phyloP scores from a whole-genome alignment of 2,113 vertebrate species.

The Daubentonia madagascariensis region DNA sequence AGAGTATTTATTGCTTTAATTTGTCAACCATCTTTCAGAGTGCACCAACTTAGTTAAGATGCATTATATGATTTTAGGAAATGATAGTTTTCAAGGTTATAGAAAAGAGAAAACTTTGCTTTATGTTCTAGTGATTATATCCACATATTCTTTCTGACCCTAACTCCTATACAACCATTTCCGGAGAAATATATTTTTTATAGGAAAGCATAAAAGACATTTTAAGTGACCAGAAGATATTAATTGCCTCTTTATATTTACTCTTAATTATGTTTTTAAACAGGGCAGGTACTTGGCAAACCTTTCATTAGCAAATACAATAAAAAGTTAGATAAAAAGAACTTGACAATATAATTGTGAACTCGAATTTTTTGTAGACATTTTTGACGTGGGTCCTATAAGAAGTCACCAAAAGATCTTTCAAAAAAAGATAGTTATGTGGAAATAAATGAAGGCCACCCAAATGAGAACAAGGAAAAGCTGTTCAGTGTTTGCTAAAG shows the following conservation, averaged over 20 bases:
- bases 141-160: neutral
- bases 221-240: constrained; percentile 29
- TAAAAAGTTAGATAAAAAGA: constrained; percentile 26
- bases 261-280: constrained; percentile 53
- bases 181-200: constrained; percentile 30
- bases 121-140: constrained; percentile 14
- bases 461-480: constrained; percentile 8
- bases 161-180: neutral
- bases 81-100: neutral
- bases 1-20: neutral
- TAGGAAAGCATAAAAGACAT: neutral
- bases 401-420: constrained; percentile 11
- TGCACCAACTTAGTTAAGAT: neutral
- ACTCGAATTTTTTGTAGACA: constrained; percentile 13
- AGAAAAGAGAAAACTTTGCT: constrained; percentile 12
- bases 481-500: neutral
- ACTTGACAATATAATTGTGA: constrained; percentile 47
- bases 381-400: constrained; percentile 32
- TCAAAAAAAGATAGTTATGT: neutral
- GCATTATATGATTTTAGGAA: neutral
- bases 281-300: neutral
- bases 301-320: constrained; percentile 41
- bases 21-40: neutral
- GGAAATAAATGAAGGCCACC: constrained; percentile 30
- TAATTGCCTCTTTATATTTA: constrained; percentile 19